These are phyloP conservation scores for Thecophora atra DNA, from an alignment of 2,888 invertebrate species.

Conservation along the genomic window DNA sequence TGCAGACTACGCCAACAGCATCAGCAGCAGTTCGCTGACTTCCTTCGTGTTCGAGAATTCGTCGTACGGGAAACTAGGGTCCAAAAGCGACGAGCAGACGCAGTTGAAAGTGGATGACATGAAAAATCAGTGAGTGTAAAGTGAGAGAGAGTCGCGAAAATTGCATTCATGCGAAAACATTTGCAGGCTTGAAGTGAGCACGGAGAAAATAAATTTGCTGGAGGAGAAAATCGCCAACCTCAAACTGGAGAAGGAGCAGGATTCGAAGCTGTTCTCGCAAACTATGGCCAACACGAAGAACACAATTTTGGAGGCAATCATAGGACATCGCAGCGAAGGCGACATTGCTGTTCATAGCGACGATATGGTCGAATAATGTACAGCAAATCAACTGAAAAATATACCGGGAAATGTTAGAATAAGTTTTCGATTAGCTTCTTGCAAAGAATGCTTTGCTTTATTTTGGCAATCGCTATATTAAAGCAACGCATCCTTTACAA, in stretches of 20 bases:
- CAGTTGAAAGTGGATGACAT: constrained; percentile 52
- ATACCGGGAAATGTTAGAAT: neutral
- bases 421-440: constrained; percentile 10
- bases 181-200: constrained; percentile 58
- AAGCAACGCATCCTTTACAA: neutral
- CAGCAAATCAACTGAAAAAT: neutral
- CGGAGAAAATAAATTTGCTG: constrained; percentile 59
- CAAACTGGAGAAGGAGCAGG: constrained; percentile 57
- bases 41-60: constrained; percentile 61
- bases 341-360: neutral
- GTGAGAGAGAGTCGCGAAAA: neutral
- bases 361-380: neutral
- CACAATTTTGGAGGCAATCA: constrained; percentile 57
- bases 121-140: constrained; percentile 59
- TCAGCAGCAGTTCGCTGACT: constrained; percentile 49
- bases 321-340: constrained; percentile 39
- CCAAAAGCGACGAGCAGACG: neutral
- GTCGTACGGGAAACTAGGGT: neutral
- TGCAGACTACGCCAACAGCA: constrained; percentile 56
- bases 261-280: constrained; percentile 59
- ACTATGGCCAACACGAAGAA: constrained; percentile 59
- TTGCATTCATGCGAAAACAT: neutral
- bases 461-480: neutral
- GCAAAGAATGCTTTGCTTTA: neutral
- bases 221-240: constrained; percentile 58